Evolutionary conservation across 2,113 vertebrate species (phyloP), one percentile per base, ranked within the genome.

Genomic region (Caranx ignobilis): DNA sequence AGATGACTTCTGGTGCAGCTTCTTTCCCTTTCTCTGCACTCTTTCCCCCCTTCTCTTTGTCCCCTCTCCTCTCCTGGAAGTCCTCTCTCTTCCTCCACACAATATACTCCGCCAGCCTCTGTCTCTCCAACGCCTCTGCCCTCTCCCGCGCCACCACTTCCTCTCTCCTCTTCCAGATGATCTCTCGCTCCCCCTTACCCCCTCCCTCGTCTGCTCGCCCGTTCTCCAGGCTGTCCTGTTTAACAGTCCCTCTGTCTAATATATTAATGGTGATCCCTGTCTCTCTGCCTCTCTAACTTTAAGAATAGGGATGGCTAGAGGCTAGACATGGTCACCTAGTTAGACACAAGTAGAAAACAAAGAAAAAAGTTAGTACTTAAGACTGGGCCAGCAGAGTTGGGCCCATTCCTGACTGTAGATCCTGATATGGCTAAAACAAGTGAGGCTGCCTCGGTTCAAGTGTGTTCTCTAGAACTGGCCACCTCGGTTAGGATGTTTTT

Each of bases 161-260:
- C 79, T 94, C 94, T 78, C 95, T 87, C 89, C 94, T 93, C 93
- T 95, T 95, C 94, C 93, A 95, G 85, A 95, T 91, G 77, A 95
- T 94, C 92, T 95, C 94, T 88, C 89, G 60, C 88, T 87, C 94
- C 92, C 90, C 95, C 88, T 85, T 88, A 2, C 93, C 95, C 93
- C 95, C 94, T 82, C 94, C 94, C 93, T 89, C 93, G 92, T 89
- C 73, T 87, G 91, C 94, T 93, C 89, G 87, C 77, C 95, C 95
- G 94, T 95, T 95, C 95, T 96, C 95, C 95, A 96, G 95, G 82
- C 95, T 95, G 94, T 82, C 95, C 56, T 66, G 71, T 89, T 89
- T 85, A 89, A 93, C 83, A 82, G 80, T 82, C 81, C 83, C 88
- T 72, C 71, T 71, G 61, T 73, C 35, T 50, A 87, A 48, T 82